Percentiles rank a stretch among this genome's conserved stretches.
Evolutionary conservation across 2,888 invertebrate genomes (phyloP).

Genomic region (Anticlea derivata): DNA sequence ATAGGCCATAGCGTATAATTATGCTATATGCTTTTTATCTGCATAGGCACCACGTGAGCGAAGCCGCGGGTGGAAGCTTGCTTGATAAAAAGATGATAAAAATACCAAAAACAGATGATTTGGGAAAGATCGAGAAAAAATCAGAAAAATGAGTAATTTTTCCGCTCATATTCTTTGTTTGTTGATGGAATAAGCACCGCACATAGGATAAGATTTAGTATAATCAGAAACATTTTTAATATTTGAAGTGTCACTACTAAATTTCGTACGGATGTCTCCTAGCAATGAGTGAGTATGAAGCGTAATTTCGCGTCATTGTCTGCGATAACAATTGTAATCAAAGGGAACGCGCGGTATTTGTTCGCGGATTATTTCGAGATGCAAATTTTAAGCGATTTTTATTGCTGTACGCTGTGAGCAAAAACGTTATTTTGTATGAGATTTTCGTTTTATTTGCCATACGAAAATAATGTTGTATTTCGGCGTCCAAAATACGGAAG

Average conservation of each 20-base stretch:
- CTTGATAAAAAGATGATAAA: too few species aligned
- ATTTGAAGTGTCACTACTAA: conserved; percentile 15
- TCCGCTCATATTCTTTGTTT: too few species aligned
- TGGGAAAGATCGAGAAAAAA: too few species aligned
- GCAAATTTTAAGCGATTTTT: conserved; percentile 39
- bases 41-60: too few species aligned
- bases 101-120: too few species aligned
- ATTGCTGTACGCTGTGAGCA: conserved; percentile 25
- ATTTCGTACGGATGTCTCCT: conserved; percentile 7
- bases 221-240: not conserved
- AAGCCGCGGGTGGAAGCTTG: too few species aligned
- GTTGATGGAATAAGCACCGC: too few species aligned
- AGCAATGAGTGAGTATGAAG: conserved; percentile 29
- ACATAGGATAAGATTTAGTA: too few species aligned
- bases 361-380: conserved; percentile 34
- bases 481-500: too few species aligned
- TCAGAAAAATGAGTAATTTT: too few species aligned
- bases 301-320: conserved; percentile 40
- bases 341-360: conserved; percentile 35
- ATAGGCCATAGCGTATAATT: too few species aligned
- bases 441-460: conserved; percentile 5
- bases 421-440: conserved; percentile 21
- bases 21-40: too few species aligned
- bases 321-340: conserved; percentile 47
- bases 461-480: conserved; percentile 6